Conservation (phyloP, 2,113 vertebrate species). For the Girardinichthys multiradiatus region DNA sequence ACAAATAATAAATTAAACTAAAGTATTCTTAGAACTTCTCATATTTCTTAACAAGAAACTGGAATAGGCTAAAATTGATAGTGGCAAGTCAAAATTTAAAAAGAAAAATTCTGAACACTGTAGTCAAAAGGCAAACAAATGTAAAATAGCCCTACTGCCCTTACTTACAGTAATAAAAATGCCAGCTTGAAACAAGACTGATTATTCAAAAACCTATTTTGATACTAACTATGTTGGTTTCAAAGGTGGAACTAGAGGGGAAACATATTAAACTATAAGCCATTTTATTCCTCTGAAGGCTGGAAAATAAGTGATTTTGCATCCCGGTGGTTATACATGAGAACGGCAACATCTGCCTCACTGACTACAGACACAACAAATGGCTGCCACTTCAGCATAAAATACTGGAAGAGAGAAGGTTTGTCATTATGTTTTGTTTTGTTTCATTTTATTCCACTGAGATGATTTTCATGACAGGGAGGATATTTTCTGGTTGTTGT, state of each 20-base stretch:
- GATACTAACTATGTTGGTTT: background rate
- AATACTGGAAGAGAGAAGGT: background rate
- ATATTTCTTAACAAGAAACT: too few relatives aligned
- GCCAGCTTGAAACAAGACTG: background rate
- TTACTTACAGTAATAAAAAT: background rate
- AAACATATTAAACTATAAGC: background rate
- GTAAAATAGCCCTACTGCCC: background rate
- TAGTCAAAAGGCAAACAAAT: background rate
- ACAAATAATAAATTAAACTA: too few relatives aligned
- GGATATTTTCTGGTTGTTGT: conserved; percentile 25
- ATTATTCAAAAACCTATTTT: background rate
- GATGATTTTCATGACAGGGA: conserved; percentile 47
- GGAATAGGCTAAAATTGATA: too few relatives aligned
- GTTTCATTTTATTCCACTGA: conserved; percentile 4
- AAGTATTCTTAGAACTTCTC: too few relatives aligned
- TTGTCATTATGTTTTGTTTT: background rate
- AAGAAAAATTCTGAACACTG: background rate
- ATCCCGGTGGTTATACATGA: conserved; percentile 5
- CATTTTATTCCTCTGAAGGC: background rate
- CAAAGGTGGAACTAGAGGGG: conserved; percentile 23
- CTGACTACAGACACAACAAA: conserved; percentile 18
- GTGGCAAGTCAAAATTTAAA: too few relatives aligned
- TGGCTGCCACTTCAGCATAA: background rate
- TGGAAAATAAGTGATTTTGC: conserved; percentile 4
- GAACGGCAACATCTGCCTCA: too few relatives aligned